Conservation (phyloP, 2,888 invertebrate species). For the Flexamia atlantica region DNA sequence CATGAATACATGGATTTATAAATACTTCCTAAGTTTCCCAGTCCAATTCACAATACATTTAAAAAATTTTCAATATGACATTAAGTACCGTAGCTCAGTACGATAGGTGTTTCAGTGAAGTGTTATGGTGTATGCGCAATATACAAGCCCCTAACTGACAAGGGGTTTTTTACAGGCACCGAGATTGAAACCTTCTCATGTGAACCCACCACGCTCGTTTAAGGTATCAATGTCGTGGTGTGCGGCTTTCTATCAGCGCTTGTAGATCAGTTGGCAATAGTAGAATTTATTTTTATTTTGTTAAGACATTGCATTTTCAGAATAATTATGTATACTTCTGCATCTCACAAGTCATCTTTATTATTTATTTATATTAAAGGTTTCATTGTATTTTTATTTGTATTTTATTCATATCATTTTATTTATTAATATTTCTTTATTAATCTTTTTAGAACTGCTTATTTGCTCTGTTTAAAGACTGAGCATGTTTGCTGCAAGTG, state of each 20-base stretch:
- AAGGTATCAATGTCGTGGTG: constrained; percentile 50
- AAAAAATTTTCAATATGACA: background rate
- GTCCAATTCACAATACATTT: no score
- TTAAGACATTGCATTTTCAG: background rate
- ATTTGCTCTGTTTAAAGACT: background rate
- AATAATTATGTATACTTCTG: background rate
- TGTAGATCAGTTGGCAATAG: constrained; percentile 17
- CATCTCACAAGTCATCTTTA: background rate
- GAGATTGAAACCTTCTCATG: constrained; percentile 70
- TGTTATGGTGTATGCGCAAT: background rate
- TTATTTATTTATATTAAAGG: background rate
- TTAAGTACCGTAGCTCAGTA: background rate
- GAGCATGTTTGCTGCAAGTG: background rate
- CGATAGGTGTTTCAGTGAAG: constrained; percentile 1
- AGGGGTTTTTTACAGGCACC: constrained; percentile 70
- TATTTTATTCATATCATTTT: background rate
- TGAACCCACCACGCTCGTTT: constrained; percentile 68
- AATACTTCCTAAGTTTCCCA: no score
- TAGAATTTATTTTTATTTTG: background rate
- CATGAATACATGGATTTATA: no score
- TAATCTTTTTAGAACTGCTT: background rate
- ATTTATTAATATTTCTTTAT: background rate
- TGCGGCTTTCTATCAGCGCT: background rate
- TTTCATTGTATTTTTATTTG: background rate
- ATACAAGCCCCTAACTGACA: constrained; percentile 14